Percentiles rank a stretch among this genome's conserved stretches.
phyloP scores from a whole-genome alignment of 2,888 invertebrate genomes.

The Amphipoea oculea region DNA sequence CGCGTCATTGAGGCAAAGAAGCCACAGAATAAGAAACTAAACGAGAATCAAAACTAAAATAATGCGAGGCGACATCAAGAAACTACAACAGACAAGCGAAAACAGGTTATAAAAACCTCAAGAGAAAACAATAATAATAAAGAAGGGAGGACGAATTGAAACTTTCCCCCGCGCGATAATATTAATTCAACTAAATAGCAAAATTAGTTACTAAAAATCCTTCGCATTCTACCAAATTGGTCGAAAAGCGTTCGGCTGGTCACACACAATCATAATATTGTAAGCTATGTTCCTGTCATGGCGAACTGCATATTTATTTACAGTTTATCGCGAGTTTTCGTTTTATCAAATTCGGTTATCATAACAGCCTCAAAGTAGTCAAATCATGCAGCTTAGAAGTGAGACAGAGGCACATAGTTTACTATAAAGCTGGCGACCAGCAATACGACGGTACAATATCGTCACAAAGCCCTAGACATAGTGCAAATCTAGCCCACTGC shows the following conservation, averaged over 20 bases:
- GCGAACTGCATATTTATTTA: constrained; percentile 9
- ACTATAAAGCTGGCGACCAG: constrained; percentile 62
- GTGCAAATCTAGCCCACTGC: constrained; percentile 75
- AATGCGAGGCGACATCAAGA: constrained; percentile 75
- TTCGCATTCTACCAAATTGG: constrained; percentile 59
- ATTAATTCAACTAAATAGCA: constrained; percentile 68
- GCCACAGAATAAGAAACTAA: constrained; percentile 67
- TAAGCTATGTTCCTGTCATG: constrained; percentile 38
- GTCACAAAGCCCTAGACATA: constrained; percentile 71
- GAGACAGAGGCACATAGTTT: constrained; percentile 42
- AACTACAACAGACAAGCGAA: constrained; percentile 71
- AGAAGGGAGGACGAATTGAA: constrained; percentile 71
- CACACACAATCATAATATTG: constrained; percentile 48
- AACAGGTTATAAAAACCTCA: constrained; percentile 72
- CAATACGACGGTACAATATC: constrained; percentile 56
- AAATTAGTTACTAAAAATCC: constrained; percentile 69
- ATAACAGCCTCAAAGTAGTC: constrained; percentile 21
- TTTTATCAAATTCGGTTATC: constrained; percentile 8
- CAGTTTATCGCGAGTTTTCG: constrained; percentile 3
- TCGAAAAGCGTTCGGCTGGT: constrained; percentile 65
- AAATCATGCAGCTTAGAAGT: constrained; percentile 27
- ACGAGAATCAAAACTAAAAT: constrained; percentile 77
- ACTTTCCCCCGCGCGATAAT: constrained; percentile 73
- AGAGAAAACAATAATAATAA: constrained; percentile 65
- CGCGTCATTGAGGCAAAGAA: constrained; percentile 50